Conservation (phyloP, 2,113 vertebrate genomes). For the Neogale vison region DNA sequence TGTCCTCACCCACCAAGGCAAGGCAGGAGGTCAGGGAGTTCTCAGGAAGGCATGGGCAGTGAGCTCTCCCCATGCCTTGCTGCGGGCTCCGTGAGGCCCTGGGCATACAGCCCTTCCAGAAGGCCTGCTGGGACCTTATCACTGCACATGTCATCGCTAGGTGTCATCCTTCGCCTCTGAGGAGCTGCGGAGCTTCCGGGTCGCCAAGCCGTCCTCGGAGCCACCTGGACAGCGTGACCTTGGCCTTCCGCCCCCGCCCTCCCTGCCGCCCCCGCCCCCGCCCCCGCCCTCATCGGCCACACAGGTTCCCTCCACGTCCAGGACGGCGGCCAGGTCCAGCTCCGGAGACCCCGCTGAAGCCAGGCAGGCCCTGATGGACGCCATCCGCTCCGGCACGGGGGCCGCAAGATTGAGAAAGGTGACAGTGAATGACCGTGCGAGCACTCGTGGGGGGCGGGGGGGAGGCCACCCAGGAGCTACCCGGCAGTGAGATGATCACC, state of each 20-base stretch:
- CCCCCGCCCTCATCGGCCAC: conserved; percentile 61
- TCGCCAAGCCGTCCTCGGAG: conserved; percentile 1
- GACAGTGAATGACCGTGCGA: background rate
- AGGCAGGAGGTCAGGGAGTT: conserved; percentile 60
- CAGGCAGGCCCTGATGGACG: conserved; percentile 92
- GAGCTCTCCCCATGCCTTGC: conserved; percentile 50
- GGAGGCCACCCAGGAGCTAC: background rate
- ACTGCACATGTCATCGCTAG: conserved; percentile 78
- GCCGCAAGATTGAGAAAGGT: conserved; percentile 94
- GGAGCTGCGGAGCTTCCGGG: conserved; percentile 86
- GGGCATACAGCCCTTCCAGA: background rate
- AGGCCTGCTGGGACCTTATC: background rate
- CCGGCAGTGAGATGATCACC: fast-evolving
- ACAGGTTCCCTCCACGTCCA: conserved; percentile 37
- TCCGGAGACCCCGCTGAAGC: conserved; percentile 77
- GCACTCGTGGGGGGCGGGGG: fast-evolving
- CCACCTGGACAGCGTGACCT: background rate
- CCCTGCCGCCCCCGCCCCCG: conserved; percentile 57
- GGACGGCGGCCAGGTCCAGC: conserved; percentile 57
- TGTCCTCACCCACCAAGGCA: conserved; percentile 34
- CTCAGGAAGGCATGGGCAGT: conserved; percentile 64
- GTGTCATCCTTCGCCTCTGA: conserved; percentile 88
- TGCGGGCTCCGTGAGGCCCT: background rate
- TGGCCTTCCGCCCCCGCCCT: conserved; percentile 55
- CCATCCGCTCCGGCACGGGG: conserved; percentile 94